Percentiles rank a stretch among this genome's conserved stretches.
Conservation (phyloP, 2,113 vertebrate genomes). For the Rhinichthys klamathensis region DNA sequence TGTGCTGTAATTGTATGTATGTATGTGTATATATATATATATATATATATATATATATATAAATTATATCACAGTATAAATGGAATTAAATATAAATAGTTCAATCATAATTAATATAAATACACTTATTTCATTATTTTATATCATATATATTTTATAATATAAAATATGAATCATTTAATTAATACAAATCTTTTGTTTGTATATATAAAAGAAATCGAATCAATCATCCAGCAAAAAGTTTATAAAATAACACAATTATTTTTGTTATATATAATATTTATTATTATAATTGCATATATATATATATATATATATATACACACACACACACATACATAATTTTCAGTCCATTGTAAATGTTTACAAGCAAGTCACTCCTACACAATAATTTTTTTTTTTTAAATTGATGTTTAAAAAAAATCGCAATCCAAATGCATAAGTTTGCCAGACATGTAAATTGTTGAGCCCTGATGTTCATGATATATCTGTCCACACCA, state of each 20-base stretch:
- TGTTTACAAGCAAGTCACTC: not conserved
- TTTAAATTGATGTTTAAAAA: not conserved
- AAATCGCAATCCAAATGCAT: not conserved
- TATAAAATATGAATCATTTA: too few relatives aligned
- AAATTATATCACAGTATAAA: too few relatives aligned
- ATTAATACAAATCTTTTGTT: not conserved
- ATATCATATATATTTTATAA: too few relatives aligned
- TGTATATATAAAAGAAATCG: not conserved
- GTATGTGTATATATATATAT: too few relatives aligned
- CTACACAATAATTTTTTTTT: not conserved
- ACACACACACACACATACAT: too few relatives aligned
- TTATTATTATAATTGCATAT: not conserved
- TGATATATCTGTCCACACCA: not conserved
- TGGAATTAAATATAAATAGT: too few relatives aligned
- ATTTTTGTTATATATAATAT: not conserved
- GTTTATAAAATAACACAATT: not conserved
- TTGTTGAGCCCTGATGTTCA: slow-evolving; percentile 31
- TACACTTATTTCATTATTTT: too few relatives aligned
- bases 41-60: too few relatives aligned
- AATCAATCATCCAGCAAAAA: not conserved
- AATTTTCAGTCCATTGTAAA: too few relatives aligned
- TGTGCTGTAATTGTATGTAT: too few relatives aligned
- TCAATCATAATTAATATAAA: too few relatives aligned
- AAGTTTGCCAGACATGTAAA: not conserved
- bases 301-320: too few relatives aligned